These are phyloP conservation scores for Microplitis manilae DNA, from an alignment of 2,888 invertebrate species.

Conservation along the genomic window DNA sequence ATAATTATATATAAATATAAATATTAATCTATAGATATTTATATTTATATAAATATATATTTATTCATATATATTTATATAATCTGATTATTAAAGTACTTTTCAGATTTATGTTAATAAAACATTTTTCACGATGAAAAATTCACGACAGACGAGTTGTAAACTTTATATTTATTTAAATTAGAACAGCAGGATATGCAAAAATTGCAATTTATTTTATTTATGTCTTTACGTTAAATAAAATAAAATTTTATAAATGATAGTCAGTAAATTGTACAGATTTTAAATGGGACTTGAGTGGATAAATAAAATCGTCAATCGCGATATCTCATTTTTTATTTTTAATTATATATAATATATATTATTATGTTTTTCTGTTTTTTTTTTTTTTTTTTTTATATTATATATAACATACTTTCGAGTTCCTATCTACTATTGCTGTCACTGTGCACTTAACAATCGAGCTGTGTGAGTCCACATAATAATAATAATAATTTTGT, in stretches of 20 bases:
- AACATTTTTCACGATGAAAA: background rate
- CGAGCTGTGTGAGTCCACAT: constrained; percentile 51
- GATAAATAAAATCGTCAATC: background rate
- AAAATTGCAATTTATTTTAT: background rate
- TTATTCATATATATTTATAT: background rate
- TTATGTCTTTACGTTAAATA: too few species aligned
- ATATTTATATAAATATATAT: too few species aligned
- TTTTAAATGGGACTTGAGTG: background rate
- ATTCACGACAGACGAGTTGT: background rate
- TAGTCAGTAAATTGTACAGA: background rate
- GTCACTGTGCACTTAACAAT: constrained; percentile 56
- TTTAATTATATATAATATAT: constrained; percentile 28
- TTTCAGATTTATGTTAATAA: background rate
- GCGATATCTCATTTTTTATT: background rate
- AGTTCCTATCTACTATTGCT: constrained; percentile 58
- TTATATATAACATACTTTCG: constrained; percentile 53
- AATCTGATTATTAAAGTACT: background rate
- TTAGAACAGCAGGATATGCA: background rate
- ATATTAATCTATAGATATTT: background rate
- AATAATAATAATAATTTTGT: constrained; percentile 35
- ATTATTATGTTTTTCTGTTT: constrained; percentile 8
- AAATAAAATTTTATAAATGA: background rate
- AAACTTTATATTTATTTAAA: constrained; percentile 17
- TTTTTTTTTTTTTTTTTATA: constrained; percentile 41
- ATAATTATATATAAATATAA: background rate